phyloP scores from a whole-genome alignment of 2,888 invertebrate genomes.

The Galerucella nymphaeae region DNA sequence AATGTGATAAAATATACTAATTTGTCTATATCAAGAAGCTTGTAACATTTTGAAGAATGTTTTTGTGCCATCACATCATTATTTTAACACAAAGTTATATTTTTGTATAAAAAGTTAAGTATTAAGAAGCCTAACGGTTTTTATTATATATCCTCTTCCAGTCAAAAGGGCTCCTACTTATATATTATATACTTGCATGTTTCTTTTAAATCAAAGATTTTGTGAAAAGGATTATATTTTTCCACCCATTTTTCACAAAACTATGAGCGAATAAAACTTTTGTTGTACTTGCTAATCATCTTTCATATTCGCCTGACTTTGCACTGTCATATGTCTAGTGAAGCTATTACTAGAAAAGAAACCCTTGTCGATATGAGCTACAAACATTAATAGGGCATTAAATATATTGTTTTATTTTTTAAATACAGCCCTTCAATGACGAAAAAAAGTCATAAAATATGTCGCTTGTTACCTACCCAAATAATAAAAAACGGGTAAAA shows the following conservation, averaged over 20 bases:
- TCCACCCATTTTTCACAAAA: too few species aligned
- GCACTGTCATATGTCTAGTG: too few species aligned
- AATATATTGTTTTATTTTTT: neutral
- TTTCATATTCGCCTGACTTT: too few species aligned
- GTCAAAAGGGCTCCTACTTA: neutral
- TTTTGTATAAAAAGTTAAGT: constrained; percentile 52
- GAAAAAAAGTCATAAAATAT: constrained; percentile 4
- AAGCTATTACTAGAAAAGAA: neutral
- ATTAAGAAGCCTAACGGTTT: constrained; percentile 14
- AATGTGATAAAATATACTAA: constrained; percentile 54
- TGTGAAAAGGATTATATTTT: neutral
- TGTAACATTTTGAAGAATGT: constrained; percentile 33
- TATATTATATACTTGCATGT: neutral
- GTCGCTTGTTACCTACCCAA: constrained; percentile 19
- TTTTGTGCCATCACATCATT: constrained; percentile 57
- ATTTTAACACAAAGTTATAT: constrained; percentile 43
- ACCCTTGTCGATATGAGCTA: neutral
- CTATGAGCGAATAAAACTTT: too few species aligned
- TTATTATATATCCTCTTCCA: neutral
- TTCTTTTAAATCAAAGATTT: neutral
- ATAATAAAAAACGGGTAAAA: constrained; percentile 34
- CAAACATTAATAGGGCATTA: neutral
- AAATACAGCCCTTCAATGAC: neutral
- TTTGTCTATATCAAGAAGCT: constrained; percentile 46
- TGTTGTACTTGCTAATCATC: too few species aligned